A percentile compares a stretch with the other conserved stretches of the same genome.
Conservation (phyloP, 2,113 vertebrate genomes). For the Semicossyphus pulcher region DNA sequence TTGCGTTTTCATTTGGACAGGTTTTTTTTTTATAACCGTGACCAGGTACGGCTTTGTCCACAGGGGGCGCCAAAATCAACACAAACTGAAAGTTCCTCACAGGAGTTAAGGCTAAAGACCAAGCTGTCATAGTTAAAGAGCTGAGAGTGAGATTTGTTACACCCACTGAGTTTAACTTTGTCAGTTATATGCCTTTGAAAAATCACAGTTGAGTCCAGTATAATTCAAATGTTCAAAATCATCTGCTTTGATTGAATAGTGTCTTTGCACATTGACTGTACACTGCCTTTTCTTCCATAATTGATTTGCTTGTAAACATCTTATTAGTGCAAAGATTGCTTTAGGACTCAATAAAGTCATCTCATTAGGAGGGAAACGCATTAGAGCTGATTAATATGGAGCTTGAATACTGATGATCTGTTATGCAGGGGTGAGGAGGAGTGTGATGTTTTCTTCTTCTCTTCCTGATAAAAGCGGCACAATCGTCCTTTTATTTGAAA, state of each 20-base stretch:
- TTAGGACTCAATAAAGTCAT: constrained; percentile 75
- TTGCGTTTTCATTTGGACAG: too few species aligned
- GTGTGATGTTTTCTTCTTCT: constrained; percentile 2
- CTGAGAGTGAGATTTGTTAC: too few species aligned
- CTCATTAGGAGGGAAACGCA: constrained; percentile 72
- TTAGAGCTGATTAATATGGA: constrained; percentile 71
- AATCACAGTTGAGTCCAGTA: constrained; percentile 26
- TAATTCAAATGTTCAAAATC: constrained; percentile 49
- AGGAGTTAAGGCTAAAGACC: background rate
- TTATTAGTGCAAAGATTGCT: constrained; percentile 77
- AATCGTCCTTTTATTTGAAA: constrained; percentile 47
- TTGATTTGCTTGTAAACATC: constrained; percentile 80
- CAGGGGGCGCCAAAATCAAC: too few species aligned
- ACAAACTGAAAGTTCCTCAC: too few species aligned
- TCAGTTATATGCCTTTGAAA: constrained; percentile 49
- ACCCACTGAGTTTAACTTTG: constrained; percentile 28
- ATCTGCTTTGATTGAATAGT: constrained; percentile 48
- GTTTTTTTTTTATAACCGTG: too few species aligned
- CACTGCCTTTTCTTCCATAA: constrained; percentile 67
- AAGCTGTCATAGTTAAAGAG: too few species aligned
- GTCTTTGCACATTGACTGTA: constrained; percentile 62
- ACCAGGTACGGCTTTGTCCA: too few species aligned
- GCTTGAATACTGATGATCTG: constrained; percentile 71
- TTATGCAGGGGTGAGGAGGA: constrained; percentile 26
- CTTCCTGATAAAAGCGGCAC: constrained; percentile 20